A percentile compares a stretch with the other conserved stretches of the same genome.
These are phyloP conservation scores for Galagoides demidoff DNA, from an alignment of 2,797 vertebrate species.

Conservation along the genomic window DNA sequence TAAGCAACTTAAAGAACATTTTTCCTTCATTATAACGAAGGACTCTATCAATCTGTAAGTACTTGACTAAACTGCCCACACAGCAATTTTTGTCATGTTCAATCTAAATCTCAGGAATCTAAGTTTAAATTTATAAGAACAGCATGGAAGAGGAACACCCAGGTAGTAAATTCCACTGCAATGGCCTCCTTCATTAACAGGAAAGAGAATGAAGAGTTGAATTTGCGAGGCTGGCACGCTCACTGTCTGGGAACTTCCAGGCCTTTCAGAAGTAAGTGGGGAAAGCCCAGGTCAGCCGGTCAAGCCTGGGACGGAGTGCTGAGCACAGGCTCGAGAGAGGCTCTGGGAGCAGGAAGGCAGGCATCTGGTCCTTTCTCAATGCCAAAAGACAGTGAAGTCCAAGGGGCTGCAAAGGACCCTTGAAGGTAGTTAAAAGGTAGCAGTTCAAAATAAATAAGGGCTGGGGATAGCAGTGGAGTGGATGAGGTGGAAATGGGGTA, in stretches of 20 bases:
- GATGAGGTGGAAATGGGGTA: background rate
- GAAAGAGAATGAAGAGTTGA: slow-evolving; percentile 42
- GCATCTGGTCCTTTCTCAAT: background rate
- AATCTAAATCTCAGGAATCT: slow-evolving; percentile 76
- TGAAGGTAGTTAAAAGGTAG: background rate
- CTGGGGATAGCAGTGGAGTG: too few species aligned
- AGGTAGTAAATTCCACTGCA: slow-evolving; percentile 72
- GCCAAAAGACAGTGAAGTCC: background rate
- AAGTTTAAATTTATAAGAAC: slow-evolving; percentile 74
- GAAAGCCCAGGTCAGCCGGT: slow-evolving; percentile 27
- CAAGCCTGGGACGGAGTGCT: background rate
- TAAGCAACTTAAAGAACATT: slow-evolving; percentile 65
- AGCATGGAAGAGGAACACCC: slow-evolving; percentile 65
- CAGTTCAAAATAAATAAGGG: background rate
- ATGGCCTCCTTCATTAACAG: slow-evolving; percentile 47
- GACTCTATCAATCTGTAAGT: slow-evolving; percentile 76
- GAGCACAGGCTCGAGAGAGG: background rate
- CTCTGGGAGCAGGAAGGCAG: background rate
- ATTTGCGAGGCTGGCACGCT: slow-evolving; percentile 28
- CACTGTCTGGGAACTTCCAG: slow-evolving; percentile 40
- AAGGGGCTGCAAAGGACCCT: background rate
- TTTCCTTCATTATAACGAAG: slow-evolving; percentile 73
- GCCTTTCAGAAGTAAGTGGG: background rate
- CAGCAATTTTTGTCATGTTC: slow-evolving; percentile 75
- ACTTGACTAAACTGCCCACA: slow-evolving; percentile 74